These are phyloP conservation scores for Mizuhopecten yessoensis DNA, from an alignment of 1,140 invertebrate species.

Conservation along the genomic window DNA sequence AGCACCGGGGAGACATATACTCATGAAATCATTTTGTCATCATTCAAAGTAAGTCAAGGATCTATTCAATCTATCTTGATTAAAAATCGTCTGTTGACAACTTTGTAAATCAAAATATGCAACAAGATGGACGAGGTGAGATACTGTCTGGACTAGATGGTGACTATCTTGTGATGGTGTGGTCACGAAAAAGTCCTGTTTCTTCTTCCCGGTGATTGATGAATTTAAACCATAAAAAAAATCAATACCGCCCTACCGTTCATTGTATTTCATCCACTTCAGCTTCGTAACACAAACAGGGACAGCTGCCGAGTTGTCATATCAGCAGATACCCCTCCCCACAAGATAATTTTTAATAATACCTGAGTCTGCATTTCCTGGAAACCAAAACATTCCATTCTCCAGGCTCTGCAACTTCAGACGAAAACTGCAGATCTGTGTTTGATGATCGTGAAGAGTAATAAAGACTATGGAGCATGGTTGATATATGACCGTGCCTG, in stretches of 20 bases:
- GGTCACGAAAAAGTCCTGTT: not conserved
- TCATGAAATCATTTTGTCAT: conserved; percentile 26
- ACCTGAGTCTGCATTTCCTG: not conserved
- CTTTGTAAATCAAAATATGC: not conserved
- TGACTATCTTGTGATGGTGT: not conserved
- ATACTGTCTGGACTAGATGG: not conserved
- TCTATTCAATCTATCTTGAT: not conserved
- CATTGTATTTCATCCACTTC: not conserved
- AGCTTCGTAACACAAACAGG: not conserved
- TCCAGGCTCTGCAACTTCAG: not conserved
- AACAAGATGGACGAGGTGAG: not conserved
- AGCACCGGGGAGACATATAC: not conserved
- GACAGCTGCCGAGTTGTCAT: not conserved
- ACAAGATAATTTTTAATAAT: not conserved
- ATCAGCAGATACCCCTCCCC: not conserved
- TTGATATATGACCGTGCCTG: not conserved
- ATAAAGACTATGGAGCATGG: not conserved
- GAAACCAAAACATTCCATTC: conserved; percentile 6
- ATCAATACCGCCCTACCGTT: not conserved
- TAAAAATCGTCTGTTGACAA: not conserved
- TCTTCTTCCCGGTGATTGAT: not conserved
- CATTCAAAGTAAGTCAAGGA: not conserved
- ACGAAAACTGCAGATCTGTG: not conserved
- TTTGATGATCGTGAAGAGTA: not conserved
- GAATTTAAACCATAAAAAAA: not conserved